Percentiles rank a stretch among this genome's conserved stretches.
Conservation (phyloP, 2,888 invertebrate species). For the Coenonympha glycerion region DNA sequence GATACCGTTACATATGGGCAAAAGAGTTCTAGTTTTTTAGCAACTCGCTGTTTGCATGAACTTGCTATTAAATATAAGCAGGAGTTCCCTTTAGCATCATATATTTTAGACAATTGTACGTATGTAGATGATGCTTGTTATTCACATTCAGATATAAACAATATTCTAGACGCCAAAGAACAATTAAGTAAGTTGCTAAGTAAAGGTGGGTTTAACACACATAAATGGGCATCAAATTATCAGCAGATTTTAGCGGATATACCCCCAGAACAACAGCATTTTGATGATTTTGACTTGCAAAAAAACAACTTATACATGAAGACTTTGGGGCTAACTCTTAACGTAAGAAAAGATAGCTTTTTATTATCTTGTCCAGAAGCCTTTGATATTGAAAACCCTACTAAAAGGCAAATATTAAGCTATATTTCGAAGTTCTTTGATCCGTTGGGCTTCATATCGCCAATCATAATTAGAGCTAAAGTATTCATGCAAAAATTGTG, state of each 20-base stretch:
- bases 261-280: not conserved
- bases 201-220: not conserved
- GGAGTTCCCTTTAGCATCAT: not conserved
- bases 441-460: conserved; percentile 21
- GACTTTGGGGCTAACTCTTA: not conserved
- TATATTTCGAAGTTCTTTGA: conserved; percentile 26
- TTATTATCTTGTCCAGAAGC: not conserved
- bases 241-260: not conserved
- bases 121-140: not conserved
- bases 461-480: conserved; percentile 9
- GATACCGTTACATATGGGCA: not conserved
- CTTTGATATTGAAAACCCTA: not conserved
- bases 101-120: not conserved
- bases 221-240: not conserved
- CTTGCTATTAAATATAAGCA: not conserved
- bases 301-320: not conserved
- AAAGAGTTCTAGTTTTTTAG: not conserved
- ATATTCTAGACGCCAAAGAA: not conserved
- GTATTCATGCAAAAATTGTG: not conserved
- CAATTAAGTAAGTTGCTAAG: not conserved
- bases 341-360: not conserved
- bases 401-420: conserved; percentile 24
- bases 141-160: not conserved
- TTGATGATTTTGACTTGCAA: not conserved
- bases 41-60: not conserved